These are phyloP conservation scores for Lepeophtheirus salmonis DNA, from an alignment of 1,140 invertebrate species.

Conservation along the genomic window DNA sequence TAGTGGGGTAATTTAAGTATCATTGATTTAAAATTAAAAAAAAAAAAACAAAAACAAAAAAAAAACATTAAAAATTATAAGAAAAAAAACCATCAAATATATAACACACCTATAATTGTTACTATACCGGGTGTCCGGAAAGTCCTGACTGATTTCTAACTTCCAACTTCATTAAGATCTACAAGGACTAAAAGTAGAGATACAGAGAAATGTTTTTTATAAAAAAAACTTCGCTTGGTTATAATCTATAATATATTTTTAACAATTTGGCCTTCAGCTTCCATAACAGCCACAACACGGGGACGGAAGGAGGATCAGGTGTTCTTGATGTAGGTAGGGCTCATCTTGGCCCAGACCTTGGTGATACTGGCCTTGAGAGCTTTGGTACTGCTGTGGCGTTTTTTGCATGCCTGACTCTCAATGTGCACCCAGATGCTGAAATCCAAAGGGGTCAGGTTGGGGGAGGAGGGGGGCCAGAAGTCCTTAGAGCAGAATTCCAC, in stretches of 20 bases:
- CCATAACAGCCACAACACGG: not conserved
- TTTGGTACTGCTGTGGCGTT: not conserved
- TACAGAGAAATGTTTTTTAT: not conserved
- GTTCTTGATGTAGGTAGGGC: not conserved
- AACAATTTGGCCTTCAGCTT: not conserved
- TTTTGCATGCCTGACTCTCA: not conserved
- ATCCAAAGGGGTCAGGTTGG: not conserved
- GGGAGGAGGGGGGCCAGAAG: not conserved
- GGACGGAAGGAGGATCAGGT: not conserved
- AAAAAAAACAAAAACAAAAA: no score
- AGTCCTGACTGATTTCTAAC: not conserved
- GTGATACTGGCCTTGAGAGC: not conserved
- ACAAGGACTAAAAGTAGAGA: not conserved
- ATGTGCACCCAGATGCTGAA: not conserved
- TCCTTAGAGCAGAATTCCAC: not conserved
- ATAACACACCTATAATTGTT: no score
- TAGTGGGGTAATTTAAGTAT: no score
- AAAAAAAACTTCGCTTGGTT: not conserved
- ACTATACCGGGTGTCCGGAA: not conserved
- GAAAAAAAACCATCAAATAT: no score
- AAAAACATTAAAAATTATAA: no score
- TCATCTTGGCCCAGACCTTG: not conserved
- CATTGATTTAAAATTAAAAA: no score
- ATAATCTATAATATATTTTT: constrained; percentile 1
- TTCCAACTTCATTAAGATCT: not conserved